A percentile compares a stretch with the other conserved stretches of the same genome.
phyloP scores from a whole-genome alignment of 2,797 vertebrate species.

The Coendou prehensilis region DNA sequence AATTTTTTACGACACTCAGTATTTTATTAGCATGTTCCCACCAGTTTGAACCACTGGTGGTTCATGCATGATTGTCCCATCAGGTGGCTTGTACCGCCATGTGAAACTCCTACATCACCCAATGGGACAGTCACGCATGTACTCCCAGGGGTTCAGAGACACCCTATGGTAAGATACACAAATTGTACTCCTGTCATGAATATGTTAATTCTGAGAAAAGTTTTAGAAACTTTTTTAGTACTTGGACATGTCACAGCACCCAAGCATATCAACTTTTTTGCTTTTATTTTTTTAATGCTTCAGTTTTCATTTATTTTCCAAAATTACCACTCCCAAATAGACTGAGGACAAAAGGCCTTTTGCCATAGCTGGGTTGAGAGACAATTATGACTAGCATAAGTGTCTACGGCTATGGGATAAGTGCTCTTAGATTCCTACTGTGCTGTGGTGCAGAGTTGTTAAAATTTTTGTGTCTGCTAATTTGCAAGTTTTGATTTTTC shows the following conservation, averaged over 20 bases:
- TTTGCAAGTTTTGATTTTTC: background rate
- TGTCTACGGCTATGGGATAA: accelerated
- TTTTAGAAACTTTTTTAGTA: background rate
- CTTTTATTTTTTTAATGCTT: background rate
- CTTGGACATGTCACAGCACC: background rate
- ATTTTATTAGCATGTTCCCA: background rate
- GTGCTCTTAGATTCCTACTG: accelerated
- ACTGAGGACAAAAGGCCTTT: background rate
- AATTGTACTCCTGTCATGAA: background rate
- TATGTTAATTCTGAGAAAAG: background rate
- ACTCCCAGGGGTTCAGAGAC: background rate
- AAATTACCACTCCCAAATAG: background rate
- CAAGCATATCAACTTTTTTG: background rate
- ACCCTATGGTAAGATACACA: background rate
- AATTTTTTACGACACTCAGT: background rate
- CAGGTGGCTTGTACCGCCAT: background rate
- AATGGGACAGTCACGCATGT: background rate
- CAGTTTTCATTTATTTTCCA: constrained; percentile 8
- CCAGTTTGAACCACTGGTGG: background rate
- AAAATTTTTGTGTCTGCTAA: background rate
- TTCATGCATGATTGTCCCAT: background rate
- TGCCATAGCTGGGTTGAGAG: background rate
- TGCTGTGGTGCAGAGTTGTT: accelerated
- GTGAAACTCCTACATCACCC: background rate
- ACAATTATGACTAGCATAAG: accelerated